These are phyloP conservation scores for Gymnocypris eckloni DNA, from an alignment of 2,797 vertebrate genomes.

Conservation along the genomic window DNA sequence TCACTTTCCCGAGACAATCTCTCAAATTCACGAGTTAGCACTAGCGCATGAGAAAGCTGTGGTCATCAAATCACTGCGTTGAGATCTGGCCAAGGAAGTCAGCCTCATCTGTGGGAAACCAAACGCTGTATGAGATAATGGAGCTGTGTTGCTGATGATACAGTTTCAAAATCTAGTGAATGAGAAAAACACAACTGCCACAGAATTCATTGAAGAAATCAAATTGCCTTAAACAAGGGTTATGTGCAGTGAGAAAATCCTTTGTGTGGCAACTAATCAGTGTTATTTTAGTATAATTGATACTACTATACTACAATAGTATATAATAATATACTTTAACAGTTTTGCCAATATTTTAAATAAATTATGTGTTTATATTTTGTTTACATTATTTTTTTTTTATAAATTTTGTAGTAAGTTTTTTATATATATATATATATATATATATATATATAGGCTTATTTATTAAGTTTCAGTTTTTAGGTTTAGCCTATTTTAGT, in stretches of 20 bases:
- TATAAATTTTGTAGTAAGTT: background rate
- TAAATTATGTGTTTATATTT: background rate
- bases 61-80: background rate
- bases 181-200: background rate
- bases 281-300: background rate
- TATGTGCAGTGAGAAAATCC: background rate
- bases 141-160: background rate
- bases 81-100: background rate
- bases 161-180: background rate
- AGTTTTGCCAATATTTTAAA: background rate
- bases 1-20: background rate
- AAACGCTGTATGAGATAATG: slow-evolving; percentile 4
- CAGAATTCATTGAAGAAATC: background rate
- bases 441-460: no score
- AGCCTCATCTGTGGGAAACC: background rate
- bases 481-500: no score
- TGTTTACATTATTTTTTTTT: no score
- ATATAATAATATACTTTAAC: background rate
- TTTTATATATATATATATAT: no score
- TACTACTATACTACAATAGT: background rate
- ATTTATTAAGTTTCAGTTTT: background rate
- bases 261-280: background rate
- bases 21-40: background rate
- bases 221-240: background rate
- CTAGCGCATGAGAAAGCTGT: background rate